Percentiles rank a stretch among this genome's conserved stretches.
These are phyloP conservation scores for Ispidina lecontei DNA, from an alignment of 2,797 vertebrate genomes.

Conservation along the genomic window DNA sequence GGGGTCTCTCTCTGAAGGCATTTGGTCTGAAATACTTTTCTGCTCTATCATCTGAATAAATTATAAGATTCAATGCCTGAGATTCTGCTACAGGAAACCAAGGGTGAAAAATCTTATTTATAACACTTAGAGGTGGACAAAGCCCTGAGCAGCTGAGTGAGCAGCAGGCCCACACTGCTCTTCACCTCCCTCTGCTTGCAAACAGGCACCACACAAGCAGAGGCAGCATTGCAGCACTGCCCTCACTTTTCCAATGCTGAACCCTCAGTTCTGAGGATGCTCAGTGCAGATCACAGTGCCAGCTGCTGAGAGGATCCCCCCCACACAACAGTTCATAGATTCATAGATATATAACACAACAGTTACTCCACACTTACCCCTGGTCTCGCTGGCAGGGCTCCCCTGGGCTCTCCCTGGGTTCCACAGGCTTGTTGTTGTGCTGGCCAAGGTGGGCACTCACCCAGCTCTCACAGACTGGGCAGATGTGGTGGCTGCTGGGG, in stretches of 20 bases:
- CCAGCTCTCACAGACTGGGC: conserved; percentile 17
- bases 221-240: fast-evolving
- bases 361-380: background rate
- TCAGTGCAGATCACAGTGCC: fast-evolving
- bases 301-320: background rate
- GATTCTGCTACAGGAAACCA: background rate
- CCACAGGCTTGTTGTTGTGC: fast-evolving
- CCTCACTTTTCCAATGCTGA: fast-evolving
- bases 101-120: background rate
- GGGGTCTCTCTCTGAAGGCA: background rate
- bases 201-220: fast-evolving
- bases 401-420: background rate
- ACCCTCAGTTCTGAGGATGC: fast-evolving
- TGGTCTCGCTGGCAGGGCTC: fast-evolving
- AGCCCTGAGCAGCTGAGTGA: background rate
- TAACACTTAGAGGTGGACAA: background rate
- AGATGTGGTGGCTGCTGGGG: background rate
- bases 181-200: background rate
- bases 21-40: background rate
- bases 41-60: background rate
- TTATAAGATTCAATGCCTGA: background rate
- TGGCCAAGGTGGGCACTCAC: background rate
- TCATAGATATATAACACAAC: no score
- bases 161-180: background rate
- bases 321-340: fast-evolving